Evolutionary conservation across 1,140 invertebrate genomes (phyloP), one percentile per base, ranked within the genome.

Genomic region (Caenorhabditis briggsae): DNA sequence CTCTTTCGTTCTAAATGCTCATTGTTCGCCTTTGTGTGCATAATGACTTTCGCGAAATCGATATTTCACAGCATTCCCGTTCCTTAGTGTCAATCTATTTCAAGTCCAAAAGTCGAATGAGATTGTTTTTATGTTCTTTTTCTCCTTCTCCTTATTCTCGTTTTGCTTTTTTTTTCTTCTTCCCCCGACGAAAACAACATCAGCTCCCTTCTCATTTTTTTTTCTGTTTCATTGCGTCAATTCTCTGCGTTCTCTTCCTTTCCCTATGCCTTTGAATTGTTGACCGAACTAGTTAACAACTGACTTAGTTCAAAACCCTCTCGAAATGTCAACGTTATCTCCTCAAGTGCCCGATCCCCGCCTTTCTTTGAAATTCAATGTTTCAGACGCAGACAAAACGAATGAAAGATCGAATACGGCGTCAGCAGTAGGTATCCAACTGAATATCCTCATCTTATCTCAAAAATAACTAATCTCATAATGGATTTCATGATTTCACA

Each of bases 401-500:
- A 83, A 83, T 83, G 82, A 83, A 46, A 58, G 55, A 59, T 59
- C 82, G 82, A 83, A 83, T 83, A 83, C 58, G 41, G 53, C 58
- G 82, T 48, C 43, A 61, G 43, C n/a, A 48, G 14, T 64, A 59
- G 41, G 25, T 43, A 61, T 59, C 46, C 55, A 59, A 58, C 82
- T 33, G 41, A 83, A 58, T 59, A 83, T 41, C 55, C 58, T n/a
- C 58, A 25, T 83, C n/a, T 83, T 55, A 82, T 56, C 14, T 46
- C 25, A n/a, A 23, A 83, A 6, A 48, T 46, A 83, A 61, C 41
- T 59, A 11, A 83, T 59, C 82, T 86, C 74, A 88, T 16, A 20
- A 88, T 88, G 87, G 87, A 88, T 65, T 88, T 88, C 56, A 88
- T 88, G 87, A 88, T 86, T 82, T 88, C 87, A 23, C 84, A 85